phyloP scores from a whole-genome alignment of 1,140 invertebrate genomes.

The Archegozetes longisetosus region DNA sequence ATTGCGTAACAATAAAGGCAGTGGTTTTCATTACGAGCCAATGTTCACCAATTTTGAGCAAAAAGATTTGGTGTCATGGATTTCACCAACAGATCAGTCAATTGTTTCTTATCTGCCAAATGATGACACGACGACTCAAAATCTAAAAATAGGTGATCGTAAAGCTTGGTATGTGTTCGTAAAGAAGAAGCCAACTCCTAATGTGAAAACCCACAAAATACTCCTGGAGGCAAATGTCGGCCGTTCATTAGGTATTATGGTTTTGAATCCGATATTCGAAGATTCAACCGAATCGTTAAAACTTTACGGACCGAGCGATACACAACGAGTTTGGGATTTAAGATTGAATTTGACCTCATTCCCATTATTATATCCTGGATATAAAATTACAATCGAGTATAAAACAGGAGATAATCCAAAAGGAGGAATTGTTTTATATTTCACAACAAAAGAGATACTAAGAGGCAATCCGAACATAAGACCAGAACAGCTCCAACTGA shows the following conservation, averaged over 20 bases:
- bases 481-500: not conserved
- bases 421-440: slow-evolving; percentile 61
- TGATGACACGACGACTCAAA: not conserved
- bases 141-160: not conserved
- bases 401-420: slow-evolving; percentile 54
- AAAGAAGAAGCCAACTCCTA: not conserved
- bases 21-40: slow-evolving; percentile 84
- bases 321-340: slow-evolving; percentile 44
- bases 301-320: slow-evolving; percentile 29
- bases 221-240: slow-evolving; percentile 18
- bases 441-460: slow-evolving; percentile 27
- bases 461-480: not conserved
- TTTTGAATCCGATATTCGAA: slow-evolving; percentile 68
- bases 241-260: slow-evolving; percentile 26
- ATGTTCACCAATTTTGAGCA: slow-evolving; percentile 64
- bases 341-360: slow-evolving; percentile 66
- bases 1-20: slow-evolving; percentile 52
- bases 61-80: slow-evolving; percentile 81
- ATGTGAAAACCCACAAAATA: not conserved
- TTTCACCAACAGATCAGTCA: slow-evolving; percentile 28
- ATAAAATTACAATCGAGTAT: slow-evolving; percentile 62
- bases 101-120: slow-evolving; percentile 16
- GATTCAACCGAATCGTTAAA: slow-evolving; percentile 61
- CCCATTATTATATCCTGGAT: slow-evolving; percentile 66
- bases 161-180: slow-evolving; percentile 10